These are phyloP conservation scores for Lordiphosa collinella DNA, from an alignment of 1,140 invertebrate genomes.

Conservation along the genomic window DNA sequence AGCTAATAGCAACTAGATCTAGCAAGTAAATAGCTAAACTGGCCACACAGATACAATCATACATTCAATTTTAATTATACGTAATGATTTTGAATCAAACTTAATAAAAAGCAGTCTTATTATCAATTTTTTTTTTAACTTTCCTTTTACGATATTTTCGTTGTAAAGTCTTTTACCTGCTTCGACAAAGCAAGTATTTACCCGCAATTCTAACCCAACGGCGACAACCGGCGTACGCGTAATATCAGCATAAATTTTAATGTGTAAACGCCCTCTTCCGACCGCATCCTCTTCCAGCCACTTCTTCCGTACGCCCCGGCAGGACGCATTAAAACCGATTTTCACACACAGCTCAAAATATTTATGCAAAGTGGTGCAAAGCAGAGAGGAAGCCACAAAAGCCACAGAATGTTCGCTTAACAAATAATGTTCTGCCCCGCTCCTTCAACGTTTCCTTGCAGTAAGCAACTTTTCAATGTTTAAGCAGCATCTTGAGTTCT, in stretches of 20 bases:
- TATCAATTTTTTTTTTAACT: too few species aligned
- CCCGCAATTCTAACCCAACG: constrained; percentile 24
- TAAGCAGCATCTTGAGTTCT: constrained; percentile 26
- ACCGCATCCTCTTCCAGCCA: constrained; percentile 1
- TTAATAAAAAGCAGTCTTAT: too few species aligned
- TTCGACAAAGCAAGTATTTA: too few species aligned
- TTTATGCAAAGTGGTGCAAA: constrained; percentile 37
- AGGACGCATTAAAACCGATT: constrained; percentile 20
- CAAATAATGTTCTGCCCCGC: neutral
- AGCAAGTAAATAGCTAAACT: too few species aligned
- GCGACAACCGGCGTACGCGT: constrained; percentile 50
- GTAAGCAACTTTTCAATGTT: constrained; percentile 28
- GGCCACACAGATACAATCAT: too few species aligned
- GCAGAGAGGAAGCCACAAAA: neutral
- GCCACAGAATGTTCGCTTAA: constrained; percentile 14
- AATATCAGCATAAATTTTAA: constrained; percentile 61
- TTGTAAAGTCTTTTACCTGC: too few species aligned
- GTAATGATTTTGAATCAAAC: too few species aligned
- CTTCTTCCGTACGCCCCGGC: constrained; percentile 20
- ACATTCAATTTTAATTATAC: too few species aligned
- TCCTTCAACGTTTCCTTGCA: constrained; percentile 38
- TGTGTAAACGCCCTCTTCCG: constrained; percentile 16
- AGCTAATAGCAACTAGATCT: too few species aligned
- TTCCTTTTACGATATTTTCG: too few species aligned
- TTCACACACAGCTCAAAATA: constrained; percentile 34